These are phyloP conservation scores for Dinoponera quadriceps DNA, from an alignment of 1,140 invertebrate species.

Conservation along the genomic window DNA sequence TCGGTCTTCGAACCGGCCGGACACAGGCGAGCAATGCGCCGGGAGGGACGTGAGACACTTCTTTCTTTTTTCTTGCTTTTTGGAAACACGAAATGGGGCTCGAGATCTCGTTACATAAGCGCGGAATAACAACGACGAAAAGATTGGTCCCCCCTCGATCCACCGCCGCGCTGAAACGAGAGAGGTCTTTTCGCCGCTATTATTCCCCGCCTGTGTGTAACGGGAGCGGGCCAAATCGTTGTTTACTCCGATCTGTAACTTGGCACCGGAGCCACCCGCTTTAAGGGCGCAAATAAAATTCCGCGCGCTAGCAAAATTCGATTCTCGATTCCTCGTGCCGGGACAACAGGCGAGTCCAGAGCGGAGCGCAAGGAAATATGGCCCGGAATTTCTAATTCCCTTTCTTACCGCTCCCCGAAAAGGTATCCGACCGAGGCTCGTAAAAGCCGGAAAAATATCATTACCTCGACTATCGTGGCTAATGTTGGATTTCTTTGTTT, in stretches of 20 bases:
- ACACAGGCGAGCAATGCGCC: background rate
- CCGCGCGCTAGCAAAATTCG: conserved; percentile 36
- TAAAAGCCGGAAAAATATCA: background rate
- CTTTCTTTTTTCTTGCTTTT: background rate
- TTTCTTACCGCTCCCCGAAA: background rate
- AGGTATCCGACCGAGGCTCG: background rate
- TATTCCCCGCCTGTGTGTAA: conserved; percentile 44
- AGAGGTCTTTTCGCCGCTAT: background rate
- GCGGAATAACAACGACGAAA: conserved; percentile 29
- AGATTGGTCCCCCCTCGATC: background rate
- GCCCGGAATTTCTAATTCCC: conserved; percentile 34
- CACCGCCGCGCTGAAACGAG: background rate
- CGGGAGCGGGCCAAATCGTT: conserved; percentile 48
- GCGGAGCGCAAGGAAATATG: conserved; percentile 18
- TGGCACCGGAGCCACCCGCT: conserved; percentile 46
- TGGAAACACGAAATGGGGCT: conserved; percentile 3
- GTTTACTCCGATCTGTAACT: conserved; percentile 57
- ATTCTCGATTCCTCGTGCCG: conserved; percentile 34
- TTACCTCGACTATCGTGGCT: background rate
- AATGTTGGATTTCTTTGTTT: conserved; percentile 13
- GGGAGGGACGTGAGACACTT: background rate
- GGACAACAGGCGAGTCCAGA: background rate
- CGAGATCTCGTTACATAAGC: conserved; percentile 33
- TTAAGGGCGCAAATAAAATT: conserved; percentile 57
- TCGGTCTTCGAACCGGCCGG: conserved; percentile 36